Evolutionary conservation across 2,113 vertebrate species (phyloP).

Genomic region (Pluvianellus socialis): DNA sequence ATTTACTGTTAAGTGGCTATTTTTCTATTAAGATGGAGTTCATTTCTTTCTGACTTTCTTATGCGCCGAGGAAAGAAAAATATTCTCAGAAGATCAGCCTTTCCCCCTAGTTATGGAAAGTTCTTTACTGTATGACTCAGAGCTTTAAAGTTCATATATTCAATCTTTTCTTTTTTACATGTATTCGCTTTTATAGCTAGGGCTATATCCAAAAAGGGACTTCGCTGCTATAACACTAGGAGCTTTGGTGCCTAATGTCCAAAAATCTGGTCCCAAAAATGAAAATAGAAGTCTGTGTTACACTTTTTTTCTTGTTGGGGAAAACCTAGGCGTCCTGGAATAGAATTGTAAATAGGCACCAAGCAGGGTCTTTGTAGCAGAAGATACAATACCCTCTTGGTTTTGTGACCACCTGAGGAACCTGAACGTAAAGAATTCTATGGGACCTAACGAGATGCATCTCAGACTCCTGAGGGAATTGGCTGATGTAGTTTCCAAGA

Average conservation of each 20-base stretch:
- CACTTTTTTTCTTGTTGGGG: background rate
- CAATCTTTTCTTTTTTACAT: background rate
- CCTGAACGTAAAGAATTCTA: background rate
- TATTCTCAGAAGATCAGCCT: background rate
- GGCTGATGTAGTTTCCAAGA: background rate
- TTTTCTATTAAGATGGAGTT: background rate
- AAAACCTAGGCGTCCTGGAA: background rate
- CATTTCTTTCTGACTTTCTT: background rate
- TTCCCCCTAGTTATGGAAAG: background rate
- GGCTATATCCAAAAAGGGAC: background rate
- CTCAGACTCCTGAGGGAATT: background rate
- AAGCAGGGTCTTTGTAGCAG: background rate
- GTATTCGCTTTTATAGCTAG: background rate
- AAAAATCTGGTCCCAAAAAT: background rate
- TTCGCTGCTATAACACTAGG: background rate
- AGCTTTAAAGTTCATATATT: constrained; percentile 1
- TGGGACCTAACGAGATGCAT: background rate
- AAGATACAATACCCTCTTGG: background rate
- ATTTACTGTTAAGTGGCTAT: background rate
- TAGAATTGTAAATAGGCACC: background rate
- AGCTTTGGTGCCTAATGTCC: background rate
- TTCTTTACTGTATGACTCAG: background rate
- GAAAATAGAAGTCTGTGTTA: background rate
- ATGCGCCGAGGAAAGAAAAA: background rate
- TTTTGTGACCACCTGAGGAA: background rate